A percentile compares a stretch with the other conserved stretches of the same genome.
phyloP scores from a whole-genome alignment of 2,888 invertebrate species.

The Crepidodera aurea region DNA sequence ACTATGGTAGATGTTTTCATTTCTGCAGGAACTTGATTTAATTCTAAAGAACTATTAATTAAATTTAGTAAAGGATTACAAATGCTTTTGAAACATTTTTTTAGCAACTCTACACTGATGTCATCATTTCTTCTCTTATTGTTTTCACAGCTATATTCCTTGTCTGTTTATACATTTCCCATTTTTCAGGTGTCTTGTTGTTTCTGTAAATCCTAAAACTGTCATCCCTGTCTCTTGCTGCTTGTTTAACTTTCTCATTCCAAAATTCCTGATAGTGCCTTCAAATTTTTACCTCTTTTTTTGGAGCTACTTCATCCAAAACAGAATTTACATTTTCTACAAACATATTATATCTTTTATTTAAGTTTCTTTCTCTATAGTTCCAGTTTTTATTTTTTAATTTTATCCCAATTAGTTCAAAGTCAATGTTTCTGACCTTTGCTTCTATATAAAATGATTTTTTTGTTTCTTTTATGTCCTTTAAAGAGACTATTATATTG shows the following conservation, averaged over 20 bases:
- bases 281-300: background rate
- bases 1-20: background rate
- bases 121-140: constrained; percentile 2
- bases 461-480: background rate
- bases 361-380: background rate
- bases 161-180: background rate
- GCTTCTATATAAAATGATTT: background rate
- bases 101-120: background rate
- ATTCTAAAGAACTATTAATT: background rate
- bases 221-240: background rate
- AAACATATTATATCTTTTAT: constrained; percentile 6
- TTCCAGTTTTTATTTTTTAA: background rate
- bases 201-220: constrained; percentile 5
- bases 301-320: constrained; percentile 3
- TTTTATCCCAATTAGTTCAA: background rate
- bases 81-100: constrained; percentile 1
- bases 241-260: background rate
- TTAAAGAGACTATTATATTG: background rate
- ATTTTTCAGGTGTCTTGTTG: background rate
- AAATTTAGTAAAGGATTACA: background rate
- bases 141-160: background rate
- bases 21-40: background rate
- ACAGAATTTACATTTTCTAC: background rate
- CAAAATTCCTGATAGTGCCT: constrained; percentile 2
- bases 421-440: background rate